phyloP scores from a whole-genome alignment of 1,140 invertebrate genomes.

The Tetragonula clypearis region DNA sequence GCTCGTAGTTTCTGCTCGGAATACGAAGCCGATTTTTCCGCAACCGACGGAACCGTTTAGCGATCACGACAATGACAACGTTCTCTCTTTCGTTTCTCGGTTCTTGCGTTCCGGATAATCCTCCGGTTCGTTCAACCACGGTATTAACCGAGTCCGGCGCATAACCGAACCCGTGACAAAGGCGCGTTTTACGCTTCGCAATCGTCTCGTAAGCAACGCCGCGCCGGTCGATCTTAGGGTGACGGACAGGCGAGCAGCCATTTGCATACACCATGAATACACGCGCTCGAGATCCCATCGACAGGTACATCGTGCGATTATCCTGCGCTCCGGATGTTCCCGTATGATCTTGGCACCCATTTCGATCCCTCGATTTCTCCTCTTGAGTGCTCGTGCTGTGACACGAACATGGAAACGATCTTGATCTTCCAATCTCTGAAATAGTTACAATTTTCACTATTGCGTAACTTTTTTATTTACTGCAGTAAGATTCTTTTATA shows the following conservation, averaged over 20 bases:
- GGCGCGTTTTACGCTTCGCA: conserved; percentile 72
- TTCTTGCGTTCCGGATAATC: not conserved
- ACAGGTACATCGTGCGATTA: conserved; percentile 47
- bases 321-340: not conserved
- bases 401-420: not conserved
- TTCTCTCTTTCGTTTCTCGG: not conserved
- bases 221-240: conserved; percentile 41
- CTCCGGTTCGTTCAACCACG: not conserved
- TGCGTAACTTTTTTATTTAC: no score
- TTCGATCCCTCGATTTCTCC: conserved; percentile 11
- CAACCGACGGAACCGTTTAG: no score
- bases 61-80: no score
- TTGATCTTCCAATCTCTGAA: not conserved
- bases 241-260: conserved; percentile 62
- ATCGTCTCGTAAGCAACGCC: conserved; percentile 12
- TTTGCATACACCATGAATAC: conserved; percentile 70
- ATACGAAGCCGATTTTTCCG: no score
- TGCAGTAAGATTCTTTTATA: no score
- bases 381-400: not conserved
- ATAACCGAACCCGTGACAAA: conserved; percentile 32
- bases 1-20: no score
- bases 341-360: not conserved
- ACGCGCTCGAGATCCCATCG: conserved; percentile 56
- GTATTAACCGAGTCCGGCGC: not conserved
- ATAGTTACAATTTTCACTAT: no score